Base-by-base conservation (phyloP, 2,888 invertebrate species). In the Timandra comae region DNA sequence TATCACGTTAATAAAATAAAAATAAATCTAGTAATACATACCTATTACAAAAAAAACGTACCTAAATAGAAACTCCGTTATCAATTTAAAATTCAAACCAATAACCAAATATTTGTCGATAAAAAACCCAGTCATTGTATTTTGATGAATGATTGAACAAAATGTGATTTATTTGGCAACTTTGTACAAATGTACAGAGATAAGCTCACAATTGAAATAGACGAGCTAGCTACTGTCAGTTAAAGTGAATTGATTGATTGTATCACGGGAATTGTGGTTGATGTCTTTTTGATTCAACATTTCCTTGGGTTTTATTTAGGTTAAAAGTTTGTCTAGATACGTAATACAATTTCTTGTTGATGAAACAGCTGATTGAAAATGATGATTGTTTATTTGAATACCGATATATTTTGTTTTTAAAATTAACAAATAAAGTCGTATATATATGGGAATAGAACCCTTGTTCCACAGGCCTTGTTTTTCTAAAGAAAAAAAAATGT, bases 171-270 rank as follows among this genome's bases (percentile, higher is more conserved):
- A 71, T 72, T 67, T 62, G 56, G 54, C 54, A 63, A 60, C 49
- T 61, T 49, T 52, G 53, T 55, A 53, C 63, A 59, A 61, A 54
- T 41, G 39, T 38, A 46, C 38, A 43, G 49, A 58, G 62, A 63
- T 63, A 67, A 57, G 50, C 50, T 44, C 49, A 54, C 67, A 67
- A 74, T 75, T 74, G 73, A 74, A 70, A 74, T 65, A 58, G 60
- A 68, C 63, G 64, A 68, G 56, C 56, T 52, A 47, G 35, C 45
- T 50, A 46, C 58, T 56, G 61, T 61, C 64, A 61, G 51, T 64
- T 66, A 57, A 52, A 60, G 49, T 57, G 56, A 69, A 63, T 69
- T 77, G 74, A 79, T 75, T 67, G 66, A 78, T 76, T 57, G 48
- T 38, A 35, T 36, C 43, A 35, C 44, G 23, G 34, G 30, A 41